These are phyloP conservation scores for Rhimphoctona megacephalus DNA, from an alignment of 2,888 invertebrate species.

Conservation along the genomic window DNA sequence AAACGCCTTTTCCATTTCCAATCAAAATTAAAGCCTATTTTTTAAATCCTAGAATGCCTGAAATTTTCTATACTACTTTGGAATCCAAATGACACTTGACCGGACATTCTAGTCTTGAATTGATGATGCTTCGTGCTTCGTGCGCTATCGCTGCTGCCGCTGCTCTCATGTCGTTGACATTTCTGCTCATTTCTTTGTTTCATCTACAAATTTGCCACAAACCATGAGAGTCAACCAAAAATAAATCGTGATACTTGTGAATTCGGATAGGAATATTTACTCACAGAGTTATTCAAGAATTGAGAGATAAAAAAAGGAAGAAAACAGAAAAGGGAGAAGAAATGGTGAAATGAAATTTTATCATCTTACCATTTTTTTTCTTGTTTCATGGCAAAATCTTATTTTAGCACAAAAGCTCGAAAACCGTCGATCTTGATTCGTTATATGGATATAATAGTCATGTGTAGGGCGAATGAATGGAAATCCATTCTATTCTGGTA, in stretches of 20 bases:
- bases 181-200: conserved; percentile 16
- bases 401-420: background rate
- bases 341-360: background rate
- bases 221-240: background rate
- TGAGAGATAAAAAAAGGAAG: background rate
- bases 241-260: background rate
- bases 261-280: background rate
- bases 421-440: too few relatives aligned
- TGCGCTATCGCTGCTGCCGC: conserved; percentile 62
- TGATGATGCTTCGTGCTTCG: conserved; percentile 61
- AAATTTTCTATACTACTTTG: too few relatives aligned
- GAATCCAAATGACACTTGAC: too few relatives aligned
- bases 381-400: background rate
- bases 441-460: background rate
- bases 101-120: background rate
- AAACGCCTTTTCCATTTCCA: background rate
- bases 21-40: background rate
- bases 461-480: conserved; percentile 24
- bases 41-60: too few relatives aligned
- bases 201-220: background rate
- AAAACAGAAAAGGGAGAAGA: background rate
- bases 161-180: conserved; percentile 44
- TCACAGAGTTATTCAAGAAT: background rate
- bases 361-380: background rate
- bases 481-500: conserved; percentile 46